Conservation (phyloP, 2,888 invertebrate species). For the Furcula furcula region DNA sequence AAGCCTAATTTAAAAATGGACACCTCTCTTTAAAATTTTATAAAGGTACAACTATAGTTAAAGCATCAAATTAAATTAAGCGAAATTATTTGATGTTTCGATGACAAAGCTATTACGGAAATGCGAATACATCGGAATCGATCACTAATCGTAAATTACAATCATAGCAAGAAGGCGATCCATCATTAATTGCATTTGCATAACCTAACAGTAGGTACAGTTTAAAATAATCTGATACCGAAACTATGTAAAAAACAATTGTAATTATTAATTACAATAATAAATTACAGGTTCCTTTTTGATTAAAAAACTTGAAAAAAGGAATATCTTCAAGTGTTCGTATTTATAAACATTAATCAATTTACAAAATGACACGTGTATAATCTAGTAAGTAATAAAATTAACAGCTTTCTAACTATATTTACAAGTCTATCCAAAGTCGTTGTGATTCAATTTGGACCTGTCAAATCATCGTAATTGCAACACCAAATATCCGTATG, state of each 20-base stretch:
- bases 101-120: no score
- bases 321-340: no score
- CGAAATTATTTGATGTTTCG: no score
- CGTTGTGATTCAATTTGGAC: conserved; percentile 51
- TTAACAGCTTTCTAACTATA: conserved; percentile 14
- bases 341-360: no score
- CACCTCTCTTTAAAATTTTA: background rate
- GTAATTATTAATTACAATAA: no score
- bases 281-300: no score
- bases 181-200: no score
- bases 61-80: conserved; percentile 22
- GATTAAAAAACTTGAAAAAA: no score
- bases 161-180: no score
- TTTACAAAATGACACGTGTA: conserved; percentile 33
- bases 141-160: no score
- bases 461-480: conserved; percentile 23
- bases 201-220: conserved; percentile 9
- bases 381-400: conserved; percentile 19
- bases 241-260: no score
- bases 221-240: conserved; percentile 22
- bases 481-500: conserved; percentile 4
- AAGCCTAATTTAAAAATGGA: conserved; percentile 1
- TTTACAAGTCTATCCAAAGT: conserved; percentile 33
- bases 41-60: conserved; percentile 7
- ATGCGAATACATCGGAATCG: no score